Evolutionary conservation across 2,797 vertebrate genomes (phyloP), one percentile per base, ranked within the genome.

Genomic region (Hyperoplus lanceolatus): DNA sequence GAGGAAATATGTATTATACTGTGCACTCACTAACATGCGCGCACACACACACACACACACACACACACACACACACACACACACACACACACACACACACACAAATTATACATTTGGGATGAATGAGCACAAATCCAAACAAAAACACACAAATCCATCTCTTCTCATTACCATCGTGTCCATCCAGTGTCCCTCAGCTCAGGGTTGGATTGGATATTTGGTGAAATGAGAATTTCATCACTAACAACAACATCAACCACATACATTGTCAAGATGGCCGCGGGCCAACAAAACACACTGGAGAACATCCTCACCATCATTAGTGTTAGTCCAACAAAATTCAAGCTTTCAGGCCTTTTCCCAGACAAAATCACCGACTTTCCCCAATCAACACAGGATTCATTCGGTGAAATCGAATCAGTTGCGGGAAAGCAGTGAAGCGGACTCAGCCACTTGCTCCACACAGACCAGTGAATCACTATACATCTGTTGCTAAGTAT

Each of bases 401-500:
- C 29, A 67, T 80, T 79, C 68, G 60, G 42, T 9, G 16, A 57
- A 66, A 70, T 55, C 1, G 39, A 81, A 61, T 51, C 14, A 59
- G 45, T 11, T 62, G 49, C 54, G 46, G 15, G 39, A 39, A 3
- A 43, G 14, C 54, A 21, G 53, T 29, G 48, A 42, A 67, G 45
- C 73, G 62, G 53, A 45, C 16, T 55, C 3, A 50, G 42, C n/a
- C n/a, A 50, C 61, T 21, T n/a, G 43, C 6, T 68, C 54, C 2
- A 0, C 48, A 29, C 59, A 39, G 50, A 61, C n/a, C 61, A 63
- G 41, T 76, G 71, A 79, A 54, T 85, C 73, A 57, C 16, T 36
- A 50, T 55, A 39, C 68, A 83, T 67, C 68, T 75, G 77, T 59
- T 56, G n/a, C n/a, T 42, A 39, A 61, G 50, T 51, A 54, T 69